Conservation (phyloP, 2,113 vertebrate species). For the Syngnathus typhle region DNA sequence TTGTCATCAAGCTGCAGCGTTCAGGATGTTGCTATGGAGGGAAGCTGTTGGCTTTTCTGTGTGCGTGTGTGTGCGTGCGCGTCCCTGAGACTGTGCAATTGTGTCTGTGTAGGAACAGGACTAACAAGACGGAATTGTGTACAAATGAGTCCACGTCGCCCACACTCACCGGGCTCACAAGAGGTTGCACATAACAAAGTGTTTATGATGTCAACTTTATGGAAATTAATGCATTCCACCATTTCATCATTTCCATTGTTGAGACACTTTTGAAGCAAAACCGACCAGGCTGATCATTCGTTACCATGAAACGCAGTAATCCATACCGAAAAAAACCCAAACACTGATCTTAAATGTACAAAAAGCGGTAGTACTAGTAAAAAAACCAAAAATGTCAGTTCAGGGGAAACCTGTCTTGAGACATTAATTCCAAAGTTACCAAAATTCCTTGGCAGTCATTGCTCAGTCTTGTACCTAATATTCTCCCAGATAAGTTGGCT, state of each 20-base stretch:
- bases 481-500: too few species aligned
- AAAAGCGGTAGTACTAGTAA: neutral
- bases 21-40: conserved; percentile 65
- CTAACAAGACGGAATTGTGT: conserved; percentile 9
- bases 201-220: conserved; percentile 8
- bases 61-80: conserved; percentile 25
- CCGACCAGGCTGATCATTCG: neutral
- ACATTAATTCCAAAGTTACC: neutral
- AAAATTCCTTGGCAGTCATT: too few species aligned
- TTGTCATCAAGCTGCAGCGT: conserved; percentile 48
- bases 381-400: too few species aligned
- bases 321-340: neutral
- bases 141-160: conserved; percentile 5
- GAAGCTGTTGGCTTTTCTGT: conserved; percentile 32
- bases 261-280: neutral
- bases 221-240: neutral
- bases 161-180: neutral
- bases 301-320: neutral
- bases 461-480: too few species aligned
- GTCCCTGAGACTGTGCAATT: conserved; percentile 23
- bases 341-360: too few species aligned
- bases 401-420: neutral
- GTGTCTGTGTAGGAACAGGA: conserved; percentile 19
- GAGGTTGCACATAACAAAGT: conserved; percentile 5
- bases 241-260: neutral